Base-by-base conservation (phyloP, 2,797 vertebrate genomes). In the Melanotaenia trifasciata region DNA sequence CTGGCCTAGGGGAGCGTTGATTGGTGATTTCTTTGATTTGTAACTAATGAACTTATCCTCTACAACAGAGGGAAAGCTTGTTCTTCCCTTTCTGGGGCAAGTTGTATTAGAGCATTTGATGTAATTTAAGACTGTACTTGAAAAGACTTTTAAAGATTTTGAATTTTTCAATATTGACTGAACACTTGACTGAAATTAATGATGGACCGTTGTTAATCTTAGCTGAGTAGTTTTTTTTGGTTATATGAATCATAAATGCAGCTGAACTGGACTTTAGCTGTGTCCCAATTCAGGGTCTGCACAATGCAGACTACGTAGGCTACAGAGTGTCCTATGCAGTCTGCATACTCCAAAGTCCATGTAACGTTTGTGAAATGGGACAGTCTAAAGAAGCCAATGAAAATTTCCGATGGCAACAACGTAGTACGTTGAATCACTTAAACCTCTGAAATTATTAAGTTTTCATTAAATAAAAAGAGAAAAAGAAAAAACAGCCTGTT, bases 71-170 rank as follows among this genome's bases (percentile, higher is more conserved):
- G 18, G 38, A 56, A 67, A 24, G 10, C 54, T 67, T 67, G 54
- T 38, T 58, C 26, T 43, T 67, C 20, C 26, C 26, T 67, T 67
- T 30, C 51, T 67, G 18, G 1, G 53, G 53, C 18, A 24, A 10
- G 36, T 45, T 67, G 40, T 7, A 32, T 32, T 2, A 0, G 18
- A 14, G 28, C 7, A 54, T 45, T 58, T 43, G 38, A 43, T 28
- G 16, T 0, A 5, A 32, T 67, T 57, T 43, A 28, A 7, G 56
- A 32, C 12, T 58, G 8, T 54, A 32, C 11, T 67, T 32, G 20
- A 67, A 57, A 24, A 58, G 43, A 32, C 65, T 67, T 45, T 18
- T 22, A 58, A 57, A 43, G 53, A 9, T 67, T 10, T 57, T 43
- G 3, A 67, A 22, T 67, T 57, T 45, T 43, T 57, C 40, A 51